These are phyloP conservation scores for Otolemur garnettii DNA, from an alignment of 2,113 vertebrate genomes.

Conservation along the genomic window DNA sequence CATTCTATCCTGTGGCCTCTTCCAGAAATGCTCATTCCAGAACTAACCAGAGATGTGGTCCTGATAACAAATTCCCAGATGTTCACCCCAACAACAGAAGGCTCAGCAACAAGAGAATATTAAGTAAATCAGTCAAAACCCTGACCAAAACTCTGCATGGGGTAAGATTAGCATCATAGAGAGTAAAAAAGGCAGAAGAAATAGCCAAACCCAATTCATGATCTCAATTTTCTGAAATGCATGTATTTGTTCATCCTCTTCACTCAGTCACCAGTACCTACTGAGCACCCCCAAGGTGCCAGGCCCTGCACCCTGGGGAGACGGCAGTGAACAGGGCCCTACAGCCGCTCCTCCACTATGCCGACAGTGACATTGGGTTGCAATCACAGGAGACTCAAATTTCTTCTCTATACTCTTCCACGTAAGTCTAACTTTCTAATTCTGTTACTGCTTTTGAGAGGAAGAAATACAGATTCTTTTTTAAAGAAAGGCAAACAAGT, in stretches of 20 bases:
- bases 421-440: neutral
- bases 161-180: fast-evolving
- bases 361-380: neutral
- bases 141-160: fast-evolving
- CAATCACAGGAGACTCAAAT: fast-evolving
- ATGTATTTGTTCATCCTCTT: neutral
- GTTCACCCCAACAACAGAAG: fast-evolving
- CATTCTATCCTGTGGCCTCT: neutral
- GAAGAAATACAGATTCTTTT: neutral
- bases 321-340: fast-evolving
- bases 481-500: neutral
- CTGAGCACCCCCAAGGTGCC: neutral
- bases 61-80: fast-evolving
- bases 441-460: neutral
- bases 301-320: neutral
- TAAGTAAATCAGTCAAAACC: neutral
- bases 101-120: neutral
- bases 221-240: neutral
- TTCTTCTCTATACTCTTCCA: neutral
- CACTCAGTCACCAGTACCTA: neutral
- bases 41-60: neutral
- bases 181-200: neutral
- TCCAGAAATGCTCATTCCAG: neutral
- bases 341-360: neutral
- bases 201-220: neutral